Base-by-base conservation (phyloP, 2,888 invertebrate species). In the Cryptocephalus moraei region DNA sequence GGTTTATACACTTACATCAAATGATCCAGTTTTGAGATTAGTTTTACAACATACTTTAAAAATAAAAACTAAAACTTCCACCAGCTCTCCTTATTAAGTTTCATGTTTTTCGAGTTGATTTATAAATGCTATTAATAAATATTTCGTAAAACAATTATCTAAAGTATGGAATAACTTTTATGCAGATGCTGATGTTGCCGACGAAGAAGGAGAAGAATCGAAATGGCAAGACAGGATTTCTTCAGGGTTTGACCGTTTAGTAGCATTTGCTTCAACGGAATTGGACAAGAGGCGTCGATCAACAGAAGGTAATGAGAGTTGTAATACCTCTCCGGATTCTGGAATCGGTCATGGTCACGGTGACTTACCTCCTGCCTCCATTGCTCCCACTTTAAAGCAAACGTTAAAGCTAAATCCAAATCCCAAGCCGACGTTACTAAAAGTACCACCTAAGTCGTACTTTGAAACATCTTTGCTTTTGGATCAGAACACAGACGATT, bases 151-250 rank as follows among this genome's bases (percentile, higher is more conserved):
- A 22, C 22, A 22, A 6, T 22, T 22, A 22, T 22, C 22, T 22
- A 22, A 22, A 22, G 6, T 22, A 22, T 22, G 22, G 6, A 22
- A 22, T 22, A 22, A 22, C 22, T 22, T 12, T 2, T 36, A 11
- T 36, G 12, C 12, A 36, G 36, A 36, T 36, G 36, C 36, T 69
- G 75, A 73, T 56, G 80, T 80, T 65, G 77, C 72, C 55, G 77
- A 76, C 60, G 80, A 79, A 64, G 82, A 83, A 60, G 86, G 83
- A 57, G 85, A 86, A 68, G 86, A 87, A 70, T 82, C 86, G 60
- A 88, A 90, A 70, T 93, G 92, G 92, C 91, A 92, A 70, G 89
- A 91, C 70, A 85, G 91, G 58, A 90, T 93, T 61, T 90, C 88
- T 68, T 91, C 88, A 58, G 91, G 91, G 45, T 94, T 95, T 75